A percentile compares a stretch with the other conserved stretches of the same genome.
These are phyloP conservation scores for Trichonephila clavata DNA, from an alignment of 1,140 invertebrate genomes.

Conservation along the genomic window DNA sequence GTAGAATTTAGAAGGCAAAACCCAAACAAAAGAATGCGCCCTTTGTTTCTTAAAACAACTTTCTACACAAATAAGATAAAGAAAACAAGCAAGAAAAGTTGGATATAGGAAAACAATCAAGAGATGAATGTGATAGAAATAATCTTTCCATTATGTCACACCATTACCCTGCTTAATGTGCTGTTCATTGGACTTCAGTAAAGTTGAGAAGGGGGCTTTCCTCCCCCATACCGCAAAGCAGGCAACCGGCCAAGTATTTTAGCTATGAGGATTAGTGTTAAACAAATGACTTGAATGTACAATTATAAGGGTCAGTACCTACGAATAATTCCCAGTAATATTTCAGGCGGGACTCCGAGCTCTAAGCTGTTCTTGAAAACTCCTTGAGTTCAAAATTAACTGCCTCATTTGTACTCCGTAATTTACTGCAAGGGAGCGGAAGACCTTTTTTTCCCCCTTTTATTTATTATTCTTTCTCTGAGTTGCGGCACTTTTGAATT, in stretches of 20 bases:
- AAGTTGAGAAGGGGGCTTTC: not conserved
- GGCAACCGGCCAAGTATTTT: constrained; percentile 74
- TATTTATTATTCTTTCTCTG: constrained; percentile 41
- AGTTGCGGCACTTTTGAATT: constrained; percentile 49
- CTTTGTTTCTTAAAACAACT: constrained; percentile 73
- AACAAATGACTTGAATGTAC: constrained; percentile 76
- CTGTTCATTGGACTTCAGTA: constrained; percentile 64
- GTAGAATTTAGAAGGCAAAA: constrained; percentile 43
- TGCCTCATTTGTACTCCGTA: constrained; percentile 72
- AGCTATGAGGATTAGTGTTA: constrained; percentile 71
- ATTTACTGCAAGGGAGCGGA: constrained; percentile 66
- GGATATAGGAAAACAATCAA: constrained; percentile 76
- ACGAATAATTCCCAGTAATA: constrained; percentile 75
- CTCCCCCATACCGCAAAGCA: constrained; percentile 58
- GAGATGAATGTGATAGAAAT: constrained; percentile 76
- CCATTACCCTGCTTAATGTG: constrained; percentile 71
- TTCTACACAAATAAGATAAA: constrained; percentile 62
- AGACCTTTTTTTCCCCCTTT: not conserved
- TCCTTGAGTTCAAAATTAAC: constrained; percentile 73
- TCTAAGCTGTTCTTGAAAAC: constrained; percentile 72
- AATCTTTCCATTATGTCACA: constrained; percentile 76
- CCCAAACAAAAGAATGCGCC: constrained; percentile 63
- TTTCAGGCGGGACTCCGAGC: constrained; percentile 50
- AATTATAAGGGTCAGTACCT: constrained; percentile 77
- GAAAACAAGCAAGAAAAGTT: constrained; percentile 70